phyloP scores from a whole-genome alignment of 1,140 invertebrate genomes.

The Bombus waltoni region DNA sequence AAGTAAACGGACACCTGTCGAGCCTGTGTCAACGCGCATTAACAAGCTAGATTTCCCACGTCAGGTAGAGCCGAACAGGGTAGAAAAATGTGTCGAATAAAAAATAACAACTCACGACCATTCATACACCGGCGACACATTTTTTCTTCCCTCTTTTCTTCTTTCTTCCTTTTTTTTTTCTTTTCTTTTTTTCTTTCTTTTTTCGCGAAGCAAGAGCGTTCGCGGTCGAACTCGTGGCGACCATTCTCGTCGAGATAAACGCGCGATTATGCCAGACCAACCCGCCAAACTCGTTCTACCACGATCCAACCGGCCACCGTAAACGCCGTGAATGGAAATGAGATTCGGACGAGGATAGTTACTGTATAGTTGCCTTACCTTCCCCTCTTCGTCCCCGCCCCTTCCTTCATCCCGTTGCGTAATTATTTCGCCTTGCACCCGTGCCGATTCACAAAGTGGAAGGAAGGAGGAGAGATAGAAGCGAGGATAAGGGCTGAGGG shows the following conservation, averaged over 20 bases:
- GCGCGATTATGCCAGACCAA: slow-evolving; percentile 48
- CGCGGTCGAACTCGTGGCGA: slow-evolving; percentile 28
- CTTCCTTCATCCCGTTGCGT: slow-evolving; percentile 31
- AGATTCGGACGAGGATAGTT: slow-evolving; percentile 53
- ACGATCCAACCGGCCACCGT: slow-evolving; percentile 42
- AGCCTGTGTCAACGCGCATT: background rate
- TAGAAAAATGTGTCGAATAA: background rate
- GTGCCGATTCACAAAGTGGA: background rate
- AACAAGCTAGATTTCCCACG: background rate
- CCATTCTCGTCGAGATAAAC: slow-evolving; percentile 50
- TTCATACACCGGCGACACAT: slow-evolving; percentile 39
- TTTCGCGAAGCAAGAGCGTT: background rate
- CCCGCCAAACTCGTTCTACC: slow-evolving; percentile 78
- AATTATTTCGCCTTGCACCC: slow-evolving; percentile 47
- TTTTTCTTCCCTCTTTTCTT: slow-evolving; percentile 9
- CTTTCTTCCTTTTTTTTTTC: background rate
- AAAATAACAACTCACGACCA: slow-evolving; percentile 27
- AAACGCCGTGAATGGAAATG: slow-evolving; percentile 63
- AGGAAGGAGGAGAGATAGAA: background rate
- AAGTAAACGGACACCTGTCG: slow-evolving; percentile 2
- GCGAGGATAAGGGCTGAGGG: background rate
- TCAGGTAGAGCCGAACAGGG: too few species aligned
- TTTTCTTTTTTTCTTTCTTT: too few species aligned
- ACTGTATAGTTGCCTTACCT: background rate
- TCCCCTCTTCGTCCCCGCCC: background rate